Conservation (phyloP, 2,888 invertebrate genomes). For the Vanessa cardui region DNA sequence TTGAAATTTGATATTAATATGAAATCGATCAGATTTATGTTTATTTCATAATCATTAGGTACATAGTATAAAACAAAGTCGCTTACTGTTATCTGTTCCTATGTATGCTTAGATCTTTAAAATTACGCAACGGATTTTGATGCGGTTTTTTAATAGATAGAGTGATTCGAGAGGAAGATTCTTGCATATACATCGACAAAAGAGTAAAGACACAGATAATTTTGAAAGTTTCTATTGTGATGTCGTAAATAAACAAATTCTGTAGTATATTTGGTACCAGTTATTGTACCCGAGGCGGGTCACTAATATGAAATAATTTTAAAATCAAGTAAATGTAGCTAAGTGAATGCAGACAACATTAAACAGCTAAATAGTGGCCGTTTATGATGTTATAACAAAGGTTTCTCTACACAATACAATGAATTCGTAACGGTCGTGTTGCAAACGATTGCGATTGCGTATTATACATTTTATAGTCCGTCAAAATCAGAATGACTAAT, state of each 20-base stretch:
- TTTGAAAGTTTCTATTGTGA: too few relatives aligned
- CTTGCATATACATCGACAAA: too few relatives aligned
- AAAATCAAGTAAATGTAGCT: slow-evolving; percentile 1
- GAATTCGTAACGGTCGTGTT: slow-evolving; percentile 8
- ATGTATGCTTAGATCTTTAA: too few relatives aligned
- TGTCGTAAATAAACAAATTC: too few relatives aligned
- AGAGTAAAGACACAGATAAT: too few relatives aligned
- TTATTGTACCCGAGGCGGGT: too few relatives aligned
- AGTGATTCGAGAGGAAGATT: too few relatives aligned
- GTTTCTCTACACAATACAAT: slow-evolving; percentile 5
- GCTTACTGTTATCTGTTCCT: too few relatives aligned
- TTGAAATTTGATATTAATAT: background rate
- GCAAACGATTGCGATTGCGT: slow-evolving; percentile 3
- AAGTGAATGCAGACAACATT: background rate
- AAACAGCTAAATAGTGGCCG: background rate
- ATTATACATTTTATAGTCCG: background rate
- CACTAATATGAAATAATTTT: slow-evolving; percentile 14
- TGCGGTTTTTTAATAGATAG: too few relatives aligned
- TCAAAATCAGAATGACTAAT: background rate
- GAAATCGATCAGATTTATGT: slow-evolving; percentile 8
- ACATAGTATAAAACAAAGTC: too few relatives aligned
- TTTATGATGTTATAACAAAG: background rate
- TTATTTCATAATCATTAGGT: slow-evolving; percentile 22
- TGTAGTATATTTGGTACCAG: too few relatives aligned
- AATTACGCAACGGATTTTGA: too few relatives aligned